Percentiles rank a stretch among this genome's conserved stretches.
Conservation (phyloP, 1,140 invertebrate genomes). For the Euura saliciscinereae region DNA sequence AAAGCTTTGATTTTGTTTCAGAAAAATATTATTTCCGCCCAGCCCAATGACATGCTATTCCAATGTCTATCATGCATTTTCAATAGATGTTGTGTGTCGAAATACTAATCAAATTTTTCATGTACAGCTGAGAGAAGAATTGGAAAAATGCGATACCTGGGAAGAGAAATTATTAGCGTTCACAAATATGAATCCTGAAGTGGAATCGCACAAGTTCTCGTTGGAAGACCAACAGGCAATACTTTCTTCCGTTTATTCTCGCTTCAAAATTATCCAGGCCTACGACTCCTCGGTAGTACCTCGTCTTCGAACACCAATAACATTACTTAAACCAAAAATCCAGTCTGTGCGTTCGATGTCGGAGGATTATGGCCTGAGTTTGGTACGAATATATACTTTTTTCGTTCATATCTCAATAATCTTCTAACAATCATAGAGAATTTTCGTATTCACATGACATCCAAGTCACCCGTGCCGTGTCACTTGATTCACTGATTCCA, state of each 20-base stretch:
- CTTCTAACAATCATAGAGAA: no score
- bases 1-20: no score
- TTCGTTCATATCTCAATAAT: no score
- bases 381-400: no score
- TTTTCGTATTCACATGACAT: no score
- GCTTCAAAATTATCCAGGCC: slow-evolving; percentile 60
- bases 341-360: slow-evolving; percentile 56
- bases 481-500: no score
- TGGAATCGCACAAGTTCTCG: slow-evolving; percentile 11
- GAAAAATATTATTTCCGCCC: no score
- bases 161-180: slow-evolving; percentile 50
- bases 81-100: no score
- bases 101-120: slow-evolving; percentile 3
- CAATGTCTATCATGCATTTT: no score
- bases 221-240: slow-evolving; percentile 55
- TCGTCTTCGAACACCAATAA: slow-evolving; percentile 57
- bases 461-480: no score
- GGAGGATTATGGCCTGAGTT: slow-evolving; percentile 66
- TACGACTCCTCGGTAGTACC: slow-evolving; percentile 47
- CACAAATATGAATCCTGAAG: slow-evolving; percentile 18
- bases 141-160: slow-evolving; percentile 52
- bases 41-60: no score
- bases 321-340: slow-evolving; percentile 66
- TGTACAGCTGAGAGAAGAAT: slow-evolving; percentile 46
- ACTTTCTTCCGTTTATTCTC: slow-evolving; percentile 54